Evolutionary conservation across 2,113 vertebrate species (phyloP).

Genomic region (Nanorana parkeri): DNA sequence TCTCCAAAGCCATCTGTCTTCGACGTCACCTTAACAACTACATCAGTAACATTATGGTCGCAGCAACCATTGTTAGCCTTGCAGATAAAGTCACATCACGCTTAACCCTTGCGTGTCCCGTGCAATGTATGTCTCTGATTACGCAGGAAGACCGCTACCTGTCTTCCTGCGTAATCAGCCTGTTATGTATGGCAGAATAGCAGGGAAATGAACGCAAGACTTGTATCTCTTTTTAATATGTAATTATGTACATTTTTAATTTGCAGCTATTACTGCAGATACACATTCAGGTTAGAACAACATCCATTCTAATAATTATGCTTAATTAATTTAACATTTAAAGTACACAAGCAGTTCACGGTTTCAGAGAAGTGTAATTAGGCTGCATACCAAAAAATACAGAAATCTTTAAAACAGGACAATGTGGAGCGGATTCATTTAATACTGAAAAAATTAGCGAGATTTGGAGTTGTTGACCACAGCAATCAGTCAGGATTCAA

Average conservation of each 20-base stretch:
- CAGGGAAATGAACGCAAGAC: background rate
- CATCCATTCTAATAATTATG: constrained; percentile 20
- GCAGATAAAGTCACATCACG: background rate
- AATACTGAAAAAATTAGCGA: no score
- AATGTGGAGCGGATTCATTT: no score
- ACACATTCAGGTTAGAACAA: background rate
- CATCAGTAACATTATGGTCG: background rate
- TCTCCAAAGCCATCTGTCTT: constrained; percentile 28
- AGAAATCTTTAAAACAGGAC: no score
- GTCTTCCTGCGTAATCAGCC: no score
- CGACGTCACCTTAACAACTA: constrained; percentile 3
- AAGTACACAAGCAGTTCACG: background rate
- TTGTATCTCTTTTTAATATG: background rate
- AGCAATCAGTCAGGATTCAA: no score
- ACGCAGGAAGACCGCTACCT: no score
- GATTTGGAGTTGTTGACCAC: no score
- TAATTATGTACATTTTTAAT: constrained; percentile 8
- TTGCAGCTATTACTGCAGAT: constrained; percentile 3
- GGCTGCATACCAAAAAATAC: no score
- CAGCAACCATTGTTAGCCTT: background rate
- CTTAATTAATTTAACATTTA: constrained; percentile 13
- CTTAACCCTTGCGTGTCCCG: background rate
- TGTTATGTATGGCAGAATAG: no score
- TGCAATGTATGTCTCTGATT: no score
- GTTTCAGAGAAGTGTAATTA: no score